Conservation (phyloP, 2,888 invertebrate species). For the Loripinus fragilis region DNA sequence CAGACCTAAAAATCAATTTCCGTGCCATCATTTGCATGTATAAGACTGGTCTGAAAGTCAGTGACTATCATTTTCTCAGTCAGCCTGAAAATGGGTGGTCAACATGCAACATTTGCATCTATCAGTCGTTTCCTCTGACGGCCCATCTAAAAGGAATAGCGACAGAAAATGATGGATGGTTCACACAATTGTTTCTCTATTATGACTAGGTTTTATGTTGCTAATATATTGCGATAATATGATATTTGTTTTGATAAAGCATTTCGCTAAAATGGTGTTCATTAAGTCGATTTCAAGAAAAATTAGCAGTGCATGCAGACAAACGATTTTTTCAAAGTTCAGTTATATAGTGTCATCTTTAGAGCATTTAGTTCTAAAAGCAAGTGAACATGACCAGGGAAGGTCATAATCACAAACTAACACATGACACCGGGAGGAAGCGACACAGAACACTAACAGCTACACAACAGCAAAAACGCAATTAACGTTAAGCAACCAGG, state of each 20-base stretch:
- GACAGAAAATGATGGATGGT: slow-evolving; percentile 12
- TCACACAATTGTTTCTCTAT: slow-evolving; percentile 1
- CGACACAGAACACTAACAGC: too few relatives aligned
- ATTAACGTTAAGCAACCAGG: too few relatives aligned
- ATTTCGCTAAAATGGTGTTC: slow-evolving; percentile 5
- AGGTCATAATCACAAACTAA: too few relatives aligned
- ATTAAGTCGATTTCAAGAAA: slow-evolving; percentile 4
- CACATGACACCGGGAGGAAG: too few relatives aligned
- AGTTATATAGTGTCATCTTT: too few relatives aligned
- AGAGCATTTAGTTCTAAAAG: too few relatives aligned
- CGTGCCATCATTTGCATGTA: slow-evolving; percentile 10
- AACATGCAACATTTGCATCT: slow-evolving; percentile 15
- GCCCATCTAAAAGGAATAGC: slow-evolving; percentile 15
- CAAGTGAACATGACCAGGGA: too few relatives aligned
- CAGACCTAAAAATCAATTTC: too few relatives aligned
- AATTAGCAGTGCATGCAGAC: too few relatives aligned
- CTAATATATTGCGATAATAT: slow-evolving; percentile 11
- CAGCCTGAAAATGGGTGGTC: slow-evolving; percentile 15
- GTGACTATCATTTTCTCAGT: slow-evolving; percentile 1
- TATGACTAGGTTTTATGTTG: slow-evolving; percentile 18
- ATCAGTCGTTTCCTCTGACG: slow-evolving; percentile 6
- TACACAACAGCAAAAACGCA: too few relatives aligned
- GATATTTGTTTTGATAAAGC: slow-evolving; percentile 9
- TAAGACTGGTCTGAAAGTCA: slow-evolving; percentile 9
- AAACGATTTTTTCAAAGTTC: too few relatives aligned